Evolutionary conservation across 23 tunicate species (phyloP).

Genomic region (Oikopleura vanhoeffeni): DNA sequence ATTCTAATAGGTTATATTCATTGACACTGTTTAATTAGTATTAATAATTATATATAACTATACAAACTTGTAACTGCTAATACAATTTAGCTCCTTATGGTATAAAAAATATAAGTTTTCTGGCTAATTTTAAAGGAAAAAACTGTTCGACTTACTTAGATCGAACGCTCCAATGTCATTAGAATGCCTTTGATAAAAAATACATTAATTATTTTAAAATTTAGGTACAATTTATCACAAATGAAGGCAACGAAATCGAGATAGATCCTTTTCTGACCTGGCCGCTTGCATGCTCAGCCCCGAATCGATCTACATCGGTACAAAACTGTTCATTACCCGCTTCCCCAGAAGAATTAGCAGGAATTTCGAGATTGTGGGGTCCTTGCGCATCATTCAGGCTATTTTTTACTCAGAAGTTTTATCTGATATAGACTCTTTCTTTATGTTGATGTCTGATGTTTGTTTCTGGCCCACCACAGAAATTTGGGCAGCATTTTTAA

Average conservation of each 20-base stretch:
- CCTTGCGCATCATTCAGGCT: constrained; percentile 89
- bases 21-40: too few relatives aligned
- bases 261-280: constrained; percentile 18
- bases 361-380: constrained; percentile 70
- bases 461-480: constrained; percentile 47
- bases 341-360: constrained; percentile 18
- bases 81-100: too few relatives aligned
- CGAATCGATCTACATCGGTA: not conserved
- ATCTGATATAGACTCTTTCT: constrained; percentile 31
- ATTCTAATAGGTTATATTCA: too few relatives aligned
- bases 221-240: not conserved
- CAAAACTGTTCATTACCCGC: constrained; percentile 36
- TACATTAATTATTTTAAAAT: too few relatives aligned
- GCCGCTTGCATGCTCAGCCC: constrained; percentile 22
- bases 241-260: not conserved
- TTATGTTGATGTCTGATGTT: constrained; percentile 84
- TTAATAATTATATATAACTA: too few relatives aligned
- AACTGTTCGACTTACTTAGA: too few relatives aligned
- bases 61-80: too few relatives aligned
- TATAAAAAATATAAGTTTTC: too few relatives aligned
- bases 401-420: constrained; percentile 53
- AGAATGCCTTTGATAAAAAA: too few relatives aligned
- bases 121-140: too few relatives aligned
- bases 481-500: constrained; percentile 43
- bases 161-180: too few relatives aligned